Evolutionary conservation across 2,113 vertebrate species (phyloP).

Genomic region (Istiophorus platypterus): DNA sequence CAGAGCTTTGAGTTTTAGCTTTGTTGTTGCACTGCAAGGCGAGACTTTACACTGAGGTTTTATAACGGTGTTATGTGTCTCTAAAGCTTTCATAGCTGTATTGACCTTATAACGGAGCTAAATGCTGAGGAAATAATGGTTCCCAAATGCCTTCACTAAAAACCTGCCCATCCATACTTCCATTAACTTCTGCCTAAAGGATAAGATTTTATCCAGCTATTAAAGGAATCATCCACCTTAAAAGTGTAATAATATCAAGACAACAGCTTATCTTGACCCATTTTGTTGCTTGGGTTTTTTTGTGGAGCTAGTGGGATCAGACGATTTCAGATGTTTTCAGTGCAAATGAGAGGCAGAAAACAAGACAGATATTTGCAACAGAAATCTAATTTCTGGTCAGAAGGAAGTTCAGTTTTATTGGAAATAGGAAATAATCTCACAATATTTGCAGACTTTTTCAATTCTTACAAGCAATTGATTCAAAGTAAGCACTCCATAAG

Average conservation of each 20-base stretch:
- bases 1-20: conserved; percentile 42
- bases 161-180: conserved; percentile 40
- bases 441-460: background rate
- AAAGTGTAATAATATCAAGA: background rate
- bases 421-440: background rate
- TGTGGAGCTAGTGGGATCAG: background rate
- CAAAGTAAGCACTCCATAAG: background rate
- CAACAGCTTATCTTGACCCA: background rate
- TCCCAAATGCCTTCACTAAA: conserved; percentile 55
- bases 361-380: background rate
- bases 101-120: conserved; percentile 63
- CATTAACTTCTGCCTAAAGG: conserved; percentile 29
- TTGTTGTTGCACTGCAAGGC: conserved; percentile 52
- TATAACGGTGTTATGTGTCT: conserved; percentile 52
- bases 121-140: conserved; percentile 48
- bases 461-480: background rate
- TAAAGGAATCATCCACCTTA: conserved; percentile 15
- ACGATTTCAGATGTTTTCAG: background rate
- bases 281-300: background rate
- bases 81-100: conserved; percentile 60
- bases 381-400: background rate
- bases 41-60: conserved; percentile 49
- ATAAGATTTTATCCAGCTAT: conserved; percentile 15
- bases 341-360: background rate
- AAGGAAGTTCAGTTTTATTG: background rate